Conservation (phyloP, 1,140 invertebrate species). For the Dendrolimus punctatus region DNA sequence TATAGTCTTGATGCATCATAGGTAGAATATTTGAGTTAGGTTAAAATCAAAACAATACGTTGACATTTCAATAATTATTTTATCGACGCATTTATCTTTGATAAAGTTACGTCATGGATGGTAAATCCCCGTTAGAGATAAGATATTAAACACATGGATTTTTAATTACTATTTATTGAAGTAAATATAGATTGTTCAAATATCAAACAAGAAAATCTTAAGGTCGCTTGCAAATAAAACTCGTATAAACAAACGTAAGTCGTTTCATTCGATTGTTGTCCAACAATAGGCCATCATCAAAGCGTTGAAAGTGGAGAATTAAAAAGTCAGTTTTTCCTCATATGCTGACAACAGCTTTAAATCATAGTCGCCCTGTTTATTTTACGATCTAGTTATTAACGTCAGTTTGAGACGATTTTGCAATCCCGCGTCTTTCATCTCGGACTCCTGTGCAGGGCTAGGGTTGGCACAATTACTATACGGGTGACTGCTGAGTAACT, state of each 20-base stretch:
- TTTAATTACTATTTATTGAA: no score
- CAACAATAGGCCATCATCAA: slow-evolving; percentile 46
- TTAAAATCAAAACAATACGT: no score
- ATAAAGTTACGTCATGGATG: no score
- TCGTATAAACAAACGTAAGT: neutral
- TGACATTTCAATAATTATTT: no score
- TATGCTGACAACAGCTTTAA: slow-evolving; percentile 51
- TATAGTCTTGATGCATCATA: no score
- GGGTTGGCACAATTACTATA: slow-evolving; percentile 11
- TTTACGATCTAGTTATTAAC: slow-evolving; percentile 63
- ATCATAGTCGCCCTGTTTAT: slow-evolving; percentile 55
- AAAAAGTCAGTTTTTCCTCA: slow-evolving; percentile 49
- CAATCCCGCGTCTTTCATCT: slow-evolving; percentile 35
- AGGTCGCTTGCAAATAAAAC: slow-evolving; percentile 14
- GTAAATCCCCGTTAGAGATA: no score
- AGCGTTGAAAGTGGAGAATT: slow-evolving; percentile 43
- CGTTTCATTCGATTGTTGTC: slow-evolving; percentile 1
- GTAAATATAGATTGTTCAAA: neutral
- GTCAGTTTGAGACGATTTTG: slow-evolving; percentile 55
- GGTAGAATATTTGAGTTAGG: no score
- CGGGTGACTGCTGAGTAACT: no score
- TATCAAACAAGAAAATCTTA: neutral
- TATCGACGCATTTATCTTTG: no score
- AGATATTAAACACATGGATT: no score
- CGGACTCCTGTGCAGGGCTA: slow-evolving; percentile 25